A percentile compares a stretch with the other conserved stretches of the same genome.
Evolutionary conservation across 1,140 invertebrate genomes (phyloP).

Genomic region (Pseudobourletiella spinata): DNA sequence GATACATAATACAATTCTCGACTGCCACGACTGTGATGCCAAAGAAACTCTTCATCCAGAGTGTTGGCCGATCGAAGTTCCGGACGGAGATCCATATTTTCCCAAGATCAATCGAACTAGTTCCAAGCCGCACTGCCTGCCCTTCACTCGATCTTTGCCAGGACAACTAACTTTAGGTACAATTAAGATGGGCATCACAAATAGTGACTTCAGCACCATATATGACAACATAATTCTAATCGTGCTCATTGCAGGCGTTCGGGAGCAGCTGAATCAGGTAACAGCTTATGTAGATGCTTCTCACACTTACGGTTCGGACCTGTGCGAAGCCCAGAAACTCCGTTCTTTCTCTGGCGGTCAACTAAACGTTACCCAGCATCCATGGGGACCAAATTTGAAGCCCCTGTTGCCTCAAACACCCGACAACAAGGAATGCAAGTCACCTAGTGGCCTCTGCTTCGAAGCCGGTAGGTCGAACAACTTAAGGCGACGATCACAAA

Average conservation of each 20-base stretch:
- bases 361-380: slow-evolving; percentile 42
- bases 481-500: slow-evolving; percentile 45
- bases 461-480: slow-evolving; percentile 69
- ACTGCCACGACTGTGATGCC: slow-evolving; percentile 74
- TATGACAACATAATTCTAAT: too few species aligned
- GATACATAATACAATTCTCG: slow-evolving; percentile 49
- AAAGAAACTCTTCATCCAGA: slow-evolving; percentile 74
- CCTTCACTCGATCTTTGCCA: slow-evolving; percentile 84
- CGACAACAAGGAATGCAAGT: slow-evolving; percentile 65
- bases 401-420: slow-evolving; percentile 42
- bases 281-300: slow-evolving; percentile 56
- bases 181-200: background rate
- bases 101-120: slow-evolving; percentile 69
- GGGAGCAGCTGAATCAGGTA: slow-evolving; percentile 56
- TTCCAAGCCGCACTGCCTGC: slow-evolving; percentile 74
- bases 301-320: slow-evolving; percentile 54
- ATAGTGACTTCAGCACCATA: background rate
- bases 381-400: slow-evolving; percentile 36
- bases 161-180: slow-evolving; percentile 74
- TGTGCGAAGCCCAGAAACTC: slow-evolving; percentile 47
- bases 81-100: slow-evolving; percentile 72
- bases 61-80: slow-evolving; percentile 78
- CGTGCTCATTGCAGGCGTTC: slow-evolving; percentile 41
- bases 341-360: slow-evolving; percentile 40
- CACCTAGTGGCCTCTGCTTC: slow-evolving; percentile 71